Evolutionary conservation across 2,797 vertebrate genomes (phyloP), one percentile per base, ranked within the genome.

Genomic region (Neomorphus geoffroyi): DNA sequence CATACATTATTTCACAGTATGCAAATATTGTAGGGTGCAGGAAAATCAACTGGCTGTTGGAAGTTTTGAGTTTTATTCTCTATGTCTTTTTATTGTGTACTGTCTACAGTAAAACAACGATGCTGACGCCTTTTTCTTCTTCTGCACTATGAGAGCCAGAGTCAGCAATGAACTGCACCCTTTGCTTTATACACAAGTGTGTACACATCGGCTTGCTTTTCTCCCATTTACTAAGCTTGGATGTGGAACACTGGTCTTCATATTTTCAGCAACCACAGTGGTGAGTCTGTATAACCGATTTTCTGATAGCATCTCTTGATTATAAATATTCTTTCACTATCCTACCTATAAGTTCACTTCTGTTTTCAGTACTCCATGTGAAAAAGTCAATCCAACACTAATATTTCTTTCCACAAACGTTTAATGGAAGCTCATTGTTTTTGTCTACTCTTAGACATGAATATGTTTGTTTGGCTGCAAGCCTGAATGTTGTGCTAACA

Each of bases 141-240:
- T 54, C 43, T 53, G 10, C 13, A 9, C 33, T n/a, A 27, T 21
- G n/a, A 57, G 54, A 69, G 67, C 32, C 83, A 89, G 32, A 18
- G n/a, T n/a, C n/a, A n/a, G n/a, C n/a, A 81, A 61, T 1, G 11
- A 79, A 60, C 26, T 15, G 13, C 18, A 54, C 3, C 27, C 87
- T 90, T n/a, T 5, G 3, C 33, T 74, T 88, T 82, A 30, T n/a
- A 35, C 7, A 1, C 16, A 0, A 26, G 2, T 26, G 2, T 21
- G 10, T 28, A 51, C 23, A 71, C 22, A 32, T 4, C 13, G 32
- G 23, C 37, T 94, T 83, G 33, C 24, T 90, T 41, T 74, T 45
- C 56, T 75, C 46, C 15, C 45, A 3, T 35, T 50, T 39, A 26
- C n/a, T 69, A 51, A 65, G 16, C 24, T 13, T 69, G 32, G 30